Base-by-base conservation (phyloP, 2,113 vertebrate species). In the Lophius piscatorius region DNA sequence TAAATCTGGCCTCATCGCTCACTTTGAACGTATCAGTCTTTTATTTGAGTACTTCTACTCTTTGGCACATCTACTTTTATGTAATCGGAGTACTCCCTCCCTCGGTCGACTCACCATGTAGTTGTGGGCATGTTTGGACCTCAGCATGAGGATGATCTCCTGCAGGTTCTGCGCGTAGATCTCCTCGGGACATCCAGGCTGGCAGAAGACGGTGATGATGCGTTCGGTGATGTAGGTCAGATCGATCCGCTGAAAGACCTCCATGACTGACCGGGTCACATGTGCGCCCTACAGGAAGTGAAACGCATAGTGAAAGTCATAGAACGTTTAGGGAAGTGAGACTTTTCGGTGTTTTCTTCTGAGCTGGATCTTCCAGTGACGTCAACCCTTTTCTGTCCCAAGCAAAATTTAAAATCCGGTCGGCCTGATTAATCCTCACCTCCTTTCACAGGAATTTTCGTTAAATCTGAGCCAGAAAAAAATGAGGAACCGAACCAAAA, bases 141-240 rank as follows among this genome's bases (percentile, higher is more conserved):
- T 92, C 17, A 98, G 91, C 96, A 98, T 96, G 28, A 63, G 85
- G 0, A 93, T 89, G 46, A 98, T 93, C 70, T 95, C 92, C 42
- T 87, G 87, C 9, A 98, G 89, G 74, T 83, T 92, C 38, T 87
- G 91, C 38, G 92, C 74, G 54, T 97, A 96, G 0, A 85, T 84
- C 58, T 94, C 91, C 75, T 98, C 94, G 0, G 92, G 91, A 71
- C 92, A 92, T 28, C 74, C 74, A 0, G 71, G 47, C 4, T 92
- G 91, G 50, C 96, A 96, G 52, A 91, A 91, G 4, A 96, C 84
- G 0, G 92, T 91, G 9, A 98, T 97, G 84, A 98, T 94, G 20
- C 95, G 83, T 65, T 98, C 96, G 0, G 96, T 98, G 88, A 98
- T 86, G 64, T 97, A 98, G 23, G 91, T 95, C 74, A 98, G 91